Conservation (phyloP, 2,888 invertebrate genomes). For the Sinodicranocentrus sp. region DNA sequence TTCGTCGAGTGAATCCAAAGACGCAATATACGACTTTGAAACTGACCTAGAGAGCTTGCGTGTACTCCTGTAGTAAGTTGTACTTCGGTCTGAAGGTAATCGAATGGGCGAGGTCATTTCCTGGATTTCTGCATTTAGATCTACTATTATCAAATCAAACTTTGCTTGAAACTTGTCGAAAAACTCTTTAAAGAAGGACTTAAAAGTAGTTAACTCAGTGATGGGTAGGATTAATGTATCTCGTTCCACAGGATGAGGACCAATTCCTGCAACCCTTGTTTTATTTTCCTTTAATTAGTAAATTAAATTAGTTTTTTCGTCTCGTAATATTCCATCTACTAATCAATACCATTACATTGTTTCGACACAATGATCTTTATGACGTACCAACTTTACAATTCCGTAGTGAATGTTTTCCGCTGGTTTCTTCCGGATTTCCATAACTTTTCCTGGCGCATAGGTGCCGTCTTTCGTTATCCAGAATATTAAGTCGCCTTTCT, state of each 20-base stretch:
- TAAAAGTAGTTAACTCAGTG: constrained; percentile 56
- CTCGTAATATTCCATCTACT: too few species aligned
- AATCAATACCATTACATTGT: too few species aligned
- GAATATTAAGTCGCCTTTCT: constrained; percentile 68
- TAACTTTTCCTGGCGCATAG: constrained; percentile 60
- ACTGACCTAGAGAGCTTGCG: constrained; percentile 43
- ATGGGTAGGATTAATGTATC: constrained; percentile 61
- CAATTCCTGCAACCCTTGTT: constrained; percentile 54
- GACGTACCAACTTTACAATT: constrained; percentile 63
- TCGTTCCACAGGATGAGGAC: constrained; percentile 47
- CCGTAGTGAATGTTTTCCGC: constrained; percentile 61
- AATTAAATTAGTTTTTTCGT: too few species aligned
- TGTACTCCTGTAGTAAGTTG: constrained; percentile 49
- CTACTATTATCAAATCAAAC: constrained; percentile 32
- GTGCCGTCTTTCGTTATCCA: constrained; percentile 63
- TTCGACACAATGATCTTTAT: not conserved
- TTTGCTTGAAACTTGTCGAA: constrained; percentile 57
- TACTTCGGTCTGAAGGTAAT: constrained; percentile 26
- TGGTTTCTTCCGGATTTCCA: constrained; percentile 67
- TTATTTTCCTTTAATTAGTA: constrained; percentile 70
- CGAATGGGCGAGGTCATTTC: constrained; percentile 30
- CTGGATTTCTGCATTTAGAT: constrained; percentile 51
- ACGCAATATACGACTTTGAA: constrained; percentile 4
- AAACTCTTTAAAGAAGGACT: constrained; percentile 62
- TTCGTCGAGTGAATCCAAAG: constrained; percentile 19